phyloP scores from a whole-genome alignment of 1,140 invertebrate species.

The Venturia canescens region DNA sequence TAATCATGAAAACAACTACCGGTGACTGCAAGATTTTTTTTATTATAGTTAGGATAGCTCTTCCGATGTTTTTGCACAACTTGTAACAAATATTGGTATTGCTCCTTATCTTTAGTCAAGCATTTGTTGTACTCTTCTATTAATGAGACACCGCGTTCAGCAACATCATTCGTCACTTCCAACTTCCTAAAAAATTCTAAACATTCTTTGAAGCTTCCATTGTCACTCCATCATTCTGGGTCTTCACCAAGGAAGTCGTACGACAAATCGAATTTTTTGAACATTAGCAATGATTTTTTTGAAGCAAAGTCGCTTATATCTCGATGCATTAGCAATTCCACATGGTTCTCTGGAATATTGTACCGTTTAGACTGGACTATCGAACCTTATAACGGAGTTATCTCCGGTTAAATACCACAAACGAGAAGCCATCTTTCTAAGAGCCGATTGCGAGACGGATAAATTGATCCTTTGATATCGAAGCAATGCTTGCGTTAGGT shows the following conservation, averaged over 20 bases:
- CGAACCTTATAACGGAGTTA: slow-evolving; percentile 1
- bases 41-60: too few species aligned
- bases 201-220: slow-evolving; percentile 12
- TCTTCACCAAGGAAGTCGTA: slow-evolving; percentile 53
- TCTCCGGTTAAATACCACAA: slow-evolving; percentile 45
- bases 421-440: slow-evolving; percentile 37
- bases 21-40: not conserved
- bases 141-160: too few species aligned
- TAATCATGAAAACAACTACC: too few species aligned
- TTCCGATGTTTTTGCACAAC: not conserved
- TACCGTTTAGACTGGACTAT: not conserved
- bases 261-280: slow-evolving; percentile 35
- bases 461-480: slow-evolving; percentile 32
- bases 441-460: slow-evolving; percentile 20
- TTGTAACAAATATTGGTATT: slow-evolving; percentile 1
- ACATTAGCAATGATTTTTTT: slow-evolving; percentile 36
- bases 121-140: too few species aligned
- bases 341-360: not conserved
- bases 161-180: too few species aligned
- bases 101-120: too few species aligned
- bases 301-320: slow-evolving; percentile 39
- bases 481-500: slow-evolving; percentile 43
- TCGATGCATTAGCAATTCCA: not conserved
- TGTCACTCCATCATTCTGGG: slow-evolving; percentile 10
- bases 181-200: too few species aligned